phyloP scores from a whole-genome alignment of 1,140 invertebrate species.

The Cherax quadricarinatus region DNA sequence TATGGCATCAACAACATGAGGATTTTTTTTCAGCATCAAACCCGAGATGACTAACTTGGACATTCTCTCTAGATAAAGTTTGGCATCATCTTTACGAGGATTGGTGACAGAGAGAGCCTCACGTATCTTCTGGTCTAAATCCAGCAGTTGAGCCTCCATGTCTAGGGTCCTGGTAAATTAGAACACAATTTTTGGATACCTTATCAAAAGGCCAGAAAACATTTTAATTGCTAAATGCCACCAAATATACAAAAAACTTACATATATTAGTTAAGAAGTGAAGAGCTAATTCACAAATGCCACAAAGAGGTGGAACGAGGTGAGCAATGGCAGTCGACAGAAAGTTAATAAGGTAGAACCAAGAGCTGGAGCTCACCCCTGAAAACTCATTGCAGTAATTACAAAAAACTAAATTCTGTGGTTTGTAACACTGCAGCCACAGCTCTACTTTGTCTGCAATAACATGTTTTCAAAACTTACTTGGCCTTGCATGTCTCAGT shows the following conservation, averaged over 20 bases:
- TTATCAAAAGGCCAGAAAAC: neutral
- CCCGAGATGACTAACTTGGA: conserved; percentile 72
- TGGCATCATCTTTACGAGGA: conserved; percentile 70
- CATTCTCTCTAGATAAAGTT: conserved; percentile 67
- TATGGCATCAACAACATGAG: conserved; percentile 72
- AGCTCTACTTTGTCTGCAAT: too few relatives aligned
- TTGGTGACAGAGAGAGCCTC: conserved; percentile 71
- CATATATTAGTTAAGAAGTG: too few relatives aligned
- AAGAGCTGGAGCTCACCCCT: too few relatives aligned
- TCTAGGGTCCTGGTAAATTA: conserved; percentile 65
- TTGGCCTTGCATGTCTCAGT: conserved; percentile 72
- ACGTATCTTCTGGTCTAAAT: conserved; percentile 71
- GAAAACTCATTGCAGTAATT: too few relatives aligned
- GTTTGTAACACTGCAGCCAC: too few relatives aligned
- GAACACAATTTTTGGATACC: neutral
- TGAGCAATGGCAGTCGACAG: too few relatives aligned
- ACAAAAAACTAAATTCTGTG: too few relatives aligned
- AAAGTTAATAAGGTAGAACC: too few relatives aligned
- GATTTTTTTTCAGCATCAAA: conserved; percentile 72
- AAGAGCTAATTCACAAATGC: too few relatives aligned
- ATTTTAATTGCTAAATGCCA: too few relatives aligned
- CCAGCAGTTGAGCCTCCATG: conserved; percentile 71
- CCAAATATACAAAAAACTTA: too few relatives aligned
- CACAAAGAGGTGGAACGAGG: too few relatives aligned
- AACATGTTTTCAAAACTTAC: conserved; percentile 33